These are phyloP conservation scores for Pachycephala philippinensis DNA, from an alignment of 2,113 vertebrate species.

Conservation along the genomic window DNA sequence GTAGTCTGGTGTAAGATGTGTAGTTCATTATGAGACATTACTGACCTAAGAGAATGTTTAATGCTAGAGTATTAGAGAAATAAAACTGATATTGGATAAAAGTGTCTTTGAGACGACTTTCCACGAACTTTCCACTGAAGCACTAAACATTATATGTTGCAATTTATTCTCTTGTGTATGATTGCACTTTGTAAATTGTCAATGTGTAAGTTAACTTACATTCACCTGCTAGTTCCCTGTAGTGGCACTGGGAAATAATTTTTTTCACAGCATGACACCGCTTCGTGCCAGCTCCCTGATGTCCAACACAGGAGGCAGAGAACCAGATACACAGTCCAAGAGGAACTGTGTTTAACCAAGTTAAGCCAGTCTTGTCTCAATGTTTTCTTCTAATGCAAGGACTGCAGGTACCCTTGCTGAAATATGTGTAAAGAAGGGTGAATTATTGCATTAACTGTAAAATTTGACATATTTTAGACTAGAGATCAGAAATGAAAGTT, in stretches of 20 bases:
- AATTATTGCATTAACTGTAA: neutral
- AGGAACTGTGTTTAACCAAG: neutral
- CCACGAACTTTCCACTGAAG: neutral
- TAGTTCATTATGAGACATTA: neutral
- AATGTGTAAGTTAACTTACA: neutral
- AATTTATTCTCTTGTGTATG: neutral
- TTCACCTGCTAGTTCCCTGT: neutral
- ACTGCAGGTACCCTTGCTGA: neutral
- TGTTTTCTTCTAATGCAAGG: neutral
- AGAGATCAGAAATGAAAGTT: neutral
- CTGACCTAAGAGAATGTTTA: neutral
- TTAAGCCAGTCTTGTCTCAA: neutral
- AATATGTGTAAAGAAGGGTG: neutral
- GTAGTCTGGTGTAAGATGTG: neutral
- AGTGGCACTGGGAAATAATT: neutral
- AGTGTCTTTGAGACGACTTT: neutral
- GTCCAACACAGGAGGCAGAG: rapidly evolving
- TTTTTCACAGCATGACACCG: neutral
- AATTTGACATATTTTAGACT: neutral
- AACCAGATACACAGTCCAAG: neutral
- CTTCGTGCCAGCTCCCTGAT: neutral
- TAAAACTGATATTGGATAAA: neutral
- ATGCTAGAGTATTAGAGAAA: neutral
- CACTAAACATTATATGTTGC: neutral
- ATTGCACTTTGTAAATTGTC: neutral